phyloP scores from a whole-genome alignment of 2,888 invertebrate genomes.

The Graphium colonna region DNA sequence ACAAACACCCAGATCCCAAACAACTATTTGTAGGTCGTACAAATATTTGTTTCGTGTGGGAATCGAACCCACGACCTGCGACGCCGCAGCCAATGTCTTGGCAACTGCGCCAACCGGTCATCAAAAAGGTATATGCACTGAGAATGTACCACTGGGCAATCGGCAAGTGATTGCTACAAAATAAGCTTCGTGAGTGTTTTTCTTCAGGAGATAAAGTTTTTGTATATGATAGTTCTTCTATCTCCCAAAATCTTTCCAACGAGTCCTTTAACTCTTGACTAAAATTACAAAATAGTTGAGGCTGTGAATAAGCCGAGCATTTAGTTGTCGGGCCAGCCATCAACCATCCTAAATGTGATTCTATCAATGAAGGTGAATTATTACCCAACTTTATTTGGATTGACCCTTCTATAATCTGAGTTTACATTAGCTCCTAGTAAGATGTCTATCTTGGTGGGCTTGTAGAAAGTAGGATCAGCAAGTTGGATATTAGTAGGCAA shows the following conservation, averaged over 20 bases:
- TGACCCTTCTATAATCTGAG: not conserved
- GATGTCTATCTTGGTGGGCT: conserved; percentile 5
- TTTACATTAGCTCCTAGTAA: not conserved
- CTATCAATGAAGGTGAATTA: not conserved
- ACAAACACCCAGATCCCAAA: no score
- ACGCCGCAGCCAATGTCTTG: no score
- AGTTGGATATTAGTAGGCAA: not conserved
- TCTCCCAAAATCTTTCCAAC: conserved; percentile 3
- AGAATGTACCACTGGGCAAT: conserved; percentile 19
- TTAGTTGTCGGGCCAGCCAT: conserved; percentile 10
- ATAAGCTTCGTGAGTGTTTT: not conserved
- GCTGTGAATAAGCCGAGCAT: no score
- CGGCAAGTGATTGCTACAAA: not conserved
- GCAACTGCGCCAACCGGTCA: no score
- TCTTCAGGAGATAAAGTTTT: not conserved
- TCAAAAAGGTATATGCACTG: conserved; percentile 27
- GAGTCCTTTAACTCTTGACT: conserved; percentile 4
- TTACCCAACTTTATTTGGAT: not conserved
- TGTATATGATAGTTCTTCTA: not conserved
- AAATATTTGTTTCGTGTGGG: no score
- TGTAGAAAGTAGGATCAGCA: conserved; percentile 4
- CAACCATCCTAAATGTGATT: conserved; percentile 10
- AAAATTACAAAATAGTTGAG: conserved; percentile 4
- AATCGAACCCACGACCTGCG: no score
- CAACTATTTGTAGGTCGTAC: no score